Percentiles rank a stretch among this genome's conserved stretches.
These are phyloP conservation scores for Betta splendens DNA, from an alignment of 2,797 vertebrate species.

Conservation along the genomic window DNA sequence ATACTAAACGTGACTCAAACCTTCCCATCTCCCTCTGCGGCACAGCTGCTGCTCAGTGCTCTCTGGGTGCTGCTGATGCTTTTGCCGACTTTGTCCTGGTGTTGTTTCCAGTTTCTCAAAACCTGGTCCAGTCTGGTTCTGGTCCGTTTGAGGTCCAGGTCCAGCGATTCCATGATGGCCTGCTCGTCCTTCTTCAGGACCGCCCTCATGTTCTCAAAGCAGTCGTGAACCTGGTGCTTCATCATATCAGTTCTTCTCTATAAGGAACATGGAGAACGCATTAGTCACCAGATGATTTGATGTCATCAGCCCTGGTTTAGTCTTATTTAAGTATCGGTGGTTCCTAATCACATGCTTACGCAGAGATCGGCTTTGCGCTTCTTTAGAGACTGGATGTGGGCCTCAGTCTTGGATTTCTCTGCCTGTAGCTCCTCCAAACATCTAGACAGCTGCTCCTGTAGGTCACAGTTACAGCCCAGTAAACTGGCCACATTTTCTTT, in stretches of 20 bases:
- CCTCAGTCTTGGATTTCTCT: slow-evolving; percentile 66
- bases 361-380: slow-evolving; percentile 74
- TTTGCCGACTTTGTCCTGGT: slow-evolving; percentile 69
- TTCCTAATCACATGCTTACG: slow-evolving; percentile 58
- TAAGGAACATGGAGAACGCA: slow-evolving; percentile 1
- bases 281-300: neutral
- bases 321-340: neutral
- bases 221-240: slow-evolving; percentile 75
- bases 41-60: slow-evolving; percentile 20
- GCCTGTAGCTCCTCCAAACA: slow-evolving; percentile 69
- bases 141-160: slow-evolving; percentile 72
- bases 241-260: slow-evolving; percentile 73
- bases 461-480: neutral
- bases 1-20: slow-evolving; percentile 10
- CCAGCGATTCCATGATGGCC: slow-evolving; percentile 65
- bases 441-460: slow-evolving; percentile 70
- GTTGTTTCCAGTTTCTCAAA: slow-evolving; percentile 70
- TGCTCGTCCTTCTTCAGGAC: slow-evolving; percentile 72
- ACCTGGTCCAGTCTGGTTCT: slow-evolving; percentile 71
- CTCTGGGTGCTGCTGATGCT: slow-evolving; percentile 50
- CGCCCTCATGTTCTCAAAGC: slow-evolving; percentile 66
- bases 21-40: slow-evolving; percentile 8
- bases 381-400: slow-evolving; percentile 80
- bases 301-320: neutral
- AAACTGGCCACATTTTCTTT: neutral